phyloP scores from a whole-genome alignment of 2,113 vertebrate species.

The Myiopsitta monachus region DNA sequence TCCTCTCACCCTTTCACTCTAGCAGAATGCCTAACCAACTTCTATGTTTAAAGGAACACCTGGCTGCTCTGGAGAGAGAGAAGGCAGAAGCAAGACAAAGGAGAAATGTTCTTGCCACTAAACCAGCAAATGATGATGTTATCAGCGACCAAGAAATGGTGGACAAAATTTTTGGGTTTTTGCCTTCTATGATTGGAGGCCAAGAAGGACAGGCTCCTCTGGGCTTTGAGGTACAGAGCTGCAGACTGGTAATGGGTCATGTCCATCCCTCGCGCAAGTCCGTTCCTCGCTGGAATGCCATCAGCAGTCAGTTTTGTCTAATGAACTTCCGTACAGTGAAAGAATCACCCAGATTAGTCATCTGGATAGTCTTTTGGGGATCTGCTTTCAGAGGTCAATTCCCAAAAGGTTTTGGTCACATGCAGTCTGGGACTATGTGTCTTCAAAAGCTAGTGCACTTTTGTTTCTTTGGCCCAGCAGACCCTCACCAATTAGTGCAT shows the following conservation, averaged over 20 bases:
- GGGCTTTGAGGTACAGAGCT: conserved; percentile 79
- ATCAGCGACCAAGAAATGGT: conserved; percentile 87
- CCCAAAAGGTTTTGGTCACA: background rate
- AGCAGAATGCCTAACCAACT: background rate
- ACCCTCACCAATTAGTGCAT: background rate
- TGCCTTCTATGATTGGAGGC: conserved; percentile 81
- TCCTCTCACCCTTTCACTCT: background rate
- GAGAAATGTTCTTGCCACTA: conserved; percentile 55
- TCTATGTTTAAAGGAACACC: conserved; percentile 70
- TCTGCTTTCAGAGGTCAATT: background rate
- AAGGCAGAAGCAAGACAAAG: conserved; percentile 55
- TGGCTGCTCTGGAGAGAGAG: conserved; percentile 62
- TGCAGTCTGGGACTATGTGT: background rate
- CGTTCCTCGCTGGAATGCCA: background rate
- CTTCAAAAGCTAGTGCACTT: background rate
- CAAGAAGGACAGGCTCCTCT: conserved; percentile 82
- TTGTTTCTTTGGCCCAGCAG: background rate
- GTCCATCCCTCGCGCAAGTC: background rate
- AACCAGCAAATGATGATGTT: conserved; percentile 68
- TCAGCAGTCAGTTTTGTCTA: background rate
- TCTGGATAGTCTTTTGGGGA: background rate
- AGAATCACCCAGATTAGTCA: background rate
- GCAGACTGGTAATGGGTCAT: background rate
- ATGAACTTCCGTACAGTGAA: background rate
- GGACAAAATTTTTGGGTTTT: conserved; percentile 90